Evolutionary conservation across 2,888 invertebrate species (phyloP), one percentile per base, ranked within the genome.

Genomic region (Clistopyga incitator): DNA sequence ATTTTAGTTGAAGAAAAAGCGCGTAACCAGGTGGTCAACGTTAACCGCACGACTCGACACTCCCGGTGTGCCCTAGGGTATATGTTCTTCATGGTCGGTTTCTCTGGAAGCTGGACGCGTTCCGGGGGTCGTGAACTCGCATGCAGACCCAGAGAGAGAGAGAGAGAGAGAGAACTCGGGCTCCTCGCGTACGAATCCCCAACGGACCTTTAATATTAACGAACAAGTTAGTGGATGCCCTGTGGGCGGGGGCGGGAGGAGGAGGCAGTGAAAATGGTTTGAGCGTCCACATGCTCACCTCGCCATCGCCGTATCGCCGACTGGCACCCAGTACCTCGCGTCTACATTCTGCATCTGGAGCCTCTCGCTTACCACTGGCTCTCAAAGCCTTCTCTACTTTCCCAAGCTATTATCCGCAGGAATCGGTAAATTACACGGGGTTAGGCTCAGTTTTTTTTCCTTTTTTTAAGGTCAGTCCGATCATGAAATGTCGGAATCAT

Each of bases 191-290:
- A 77, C 72, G 76, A 83, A 86, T 85, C 89, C 91, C 90, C 90
- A 90, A 86, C 84, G 89, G 90, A 88, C 88, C 90, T 92, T 92
- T 90, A 92, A 92, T 92, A 92, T 92, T 92, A 92, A 92, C 91
- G 90, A 90, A 90, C 91, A 89, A 92, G 92, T 92, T 92, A 92
- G 91, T 88, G 90, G 82, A 90, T 88, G 89, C 85, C 87, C 87
- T 84, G 78, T 78, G 80, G 82, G 76, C 75, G 70, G 78, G 82
- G 68, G 64, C 54, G 67, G 71, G 29, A 23, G 71, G 65, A 77
- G 76, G 72, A 68, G 38, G 47, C 47, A 47, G 29, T 54, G 23
- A 72, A 75, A 76, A 83, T 83, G 75, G 82, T 79, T 79, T 71
- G 56, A 80, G 25, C 42, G 79, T 76, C 76, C 80, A 83, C 83